Base-by-base conservation (phyloP, 2,113 vertebrate genomes). In the Phycodurus eques region DNA sequence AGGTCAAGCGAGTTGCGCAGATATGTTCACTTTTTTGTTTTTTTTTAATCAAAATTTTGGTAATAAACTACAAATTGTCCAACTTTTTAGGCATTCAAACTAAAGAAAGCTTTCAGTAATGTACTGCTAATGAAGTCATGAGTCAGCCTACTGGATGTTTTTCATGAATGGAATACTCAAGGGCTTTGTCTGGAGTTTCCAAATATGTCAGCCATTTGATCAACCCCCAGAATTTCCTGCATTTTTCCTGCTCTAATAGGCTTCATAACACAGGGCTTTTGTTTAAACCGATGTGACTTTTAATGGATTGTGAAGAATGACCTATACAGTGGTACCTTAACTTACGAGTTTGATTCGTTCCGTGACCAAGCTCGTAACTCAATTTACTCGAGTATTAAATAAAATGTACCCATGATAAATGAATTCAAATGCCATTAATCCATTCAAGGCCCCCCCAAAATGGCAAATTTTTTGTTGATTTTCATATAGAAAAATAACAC, bases 131-230 rank as follows among this genome's bases (percentile, higher is more conserved):
- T 83, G 39, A 74, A 73, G 71, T 89, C 70, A 75, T 83, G 84
- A 90, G 84, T 89, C 85, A 79, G 72, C 87, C 87, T 77, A 88
- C 90, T 77, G 79, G 63, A 62, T 78, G 72, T 68, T 72, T 68
- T 76, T 83, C 79, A 87, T 91, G 88, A 91, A 92, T 92, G 88
- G 80, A 81, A 90, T 81, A 72, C 71, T 92, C 76, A 75, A 72
- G 67, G 78, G 82, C 85, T 84, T 86, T 90, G 87, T 85, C 67
- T 68, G 49, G 77, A 77, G 65, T 80, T 72, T 83, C 71, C 27
- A 85, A 77, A 71, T 71, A 79, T 22, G 86, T 87, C 60, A 85
- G 86, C 83, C 87, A 80, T 74, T 56, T 70, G 78, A 67, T 76
- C 80, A 69, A 75, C 70, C 69, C 61, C 81, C 74, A 82, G 72